Base-by-base conservation (phyloP, 2,888 invertebrate species). In the Lycocerus yunnanus region DNA sequence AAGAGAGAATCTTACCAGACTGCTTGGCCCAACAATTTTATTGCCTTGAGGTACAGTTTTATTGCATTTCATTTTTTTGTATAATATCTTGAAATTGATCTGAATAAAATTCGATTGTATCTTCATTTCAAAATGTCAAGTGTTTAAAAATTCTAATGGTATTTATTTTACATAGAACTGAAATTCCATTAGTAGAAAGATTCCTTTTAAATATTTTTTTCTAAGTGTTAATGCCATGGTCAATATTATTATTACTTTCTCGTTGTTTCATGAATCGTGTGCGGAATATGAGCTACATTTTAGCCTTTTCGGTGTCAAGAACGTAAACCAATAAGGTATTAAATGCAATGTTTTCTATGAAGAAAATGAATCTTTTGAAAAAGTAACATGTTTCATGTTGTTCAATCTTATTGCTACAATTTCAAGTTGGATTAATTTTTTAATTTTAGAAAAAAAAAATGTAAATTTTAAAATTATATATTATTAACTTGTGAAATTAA, bases 1-100 rank as follows among this genome's bases (percentile, higher is more conserved):
- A 79, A 78, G 77, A 74, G 74, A 78, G 76, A 78, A 78, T 76
- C 76, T 75, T 73, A 74, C 79, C 79, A 79, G 79, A 79, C 79
- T 76, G 79, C 79, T 76, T 78, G 79, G 78, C 78, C 79, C 79
- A 78, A 69, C 76, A 73, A 76, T 77, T 72, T 79, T 75, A 61
- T 68, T 61, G 73, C 77, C 76, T 68, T 69, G 69, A 76, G 78
- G 76, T 58, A 68, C 72, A 20, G 2, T 63, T 63, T 16, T 63
- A 75, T 70, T 73, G 74, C 71, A 72, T 71, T 72, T 71, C 69
- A 69, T 77, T 76, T 72, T 78, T 77, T 63, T 72, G n/a, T n/a
- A n/a, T n/a, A n/a, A n/a, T 72, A 68, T 68, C 58, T 65, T 58
- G 13, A 43, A 43, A 43, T 43, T 43, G 43, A 43, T 43, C 43